These are phyloP conservation scores for Thelaira solivaga DNA, from an alignment of 2,888 invertebrate genomes.

Conservation along the genomic window DNA sequence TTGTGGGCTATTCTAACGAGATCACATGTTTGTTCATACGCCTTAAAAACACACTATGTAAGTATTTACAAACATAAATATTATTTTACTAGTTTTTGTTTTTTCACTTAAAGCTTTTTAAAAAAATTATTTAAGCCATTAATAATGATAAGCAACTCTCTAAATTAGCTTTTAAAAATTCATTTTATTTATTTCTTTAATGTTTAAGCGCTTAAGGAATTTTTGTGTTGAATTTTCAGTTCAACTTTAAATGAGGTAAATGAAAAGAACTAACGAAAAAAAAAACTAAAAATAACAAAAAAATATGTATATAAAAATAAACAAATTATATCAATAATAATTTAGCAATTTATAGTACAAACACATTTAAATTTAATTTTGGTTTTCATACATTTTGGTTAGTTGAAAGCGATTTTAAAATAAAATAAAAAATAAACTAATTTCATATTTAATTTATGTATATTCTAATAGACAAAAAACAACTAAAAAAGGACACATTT, in stretches of 20 bases:
- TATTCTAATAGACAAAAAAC: slow-evolving; percentile 34
- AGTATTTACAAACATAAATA: no score
- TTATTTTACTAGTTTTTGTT: no score
- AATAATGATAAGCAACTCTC: slow-evolving; percentile 45
- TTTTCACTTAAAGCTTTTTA: no score
- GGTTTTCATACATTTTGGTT: background rate
- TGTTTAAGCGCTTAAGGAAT: slow-evolving; percentile 11
- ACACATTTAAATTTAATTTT: slow-evolving; percentile 29
- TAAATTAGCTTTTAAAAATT: slow-evolving; percentile 40
- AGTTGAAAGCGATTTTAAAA: slow-evolving; percentile 37
- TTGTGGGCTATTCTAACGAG: no score
- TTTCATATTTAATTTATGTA: background rate
- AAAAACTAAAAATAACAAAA: background rate
- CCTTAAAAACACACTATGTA: no score
- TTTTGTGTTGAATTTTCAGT: slow-evolving; percentile 34
- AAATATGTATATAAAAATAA: no score
- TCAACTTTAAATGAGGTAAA: slow-evolving; percentile 33
- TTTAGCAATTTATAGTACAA: slow-evolving; percentile 51
- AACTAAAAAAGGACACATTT: slow-evolving; percentile 44
- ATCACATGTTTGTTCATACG: no score
- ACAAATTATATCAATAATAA: slow-evolving; percentile 3
- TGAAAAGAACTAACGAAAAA: background rate
- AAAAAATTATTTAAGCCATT: slow-evolving; percentile 1
- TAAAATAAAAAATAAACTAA: slow-evolving; percentile 17
- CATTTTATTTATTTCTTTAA: background rate